Base-by-base conservation (phyloP, 2,888 invertebrate species). In the Hofmannophila pseudospretella region DNA sequence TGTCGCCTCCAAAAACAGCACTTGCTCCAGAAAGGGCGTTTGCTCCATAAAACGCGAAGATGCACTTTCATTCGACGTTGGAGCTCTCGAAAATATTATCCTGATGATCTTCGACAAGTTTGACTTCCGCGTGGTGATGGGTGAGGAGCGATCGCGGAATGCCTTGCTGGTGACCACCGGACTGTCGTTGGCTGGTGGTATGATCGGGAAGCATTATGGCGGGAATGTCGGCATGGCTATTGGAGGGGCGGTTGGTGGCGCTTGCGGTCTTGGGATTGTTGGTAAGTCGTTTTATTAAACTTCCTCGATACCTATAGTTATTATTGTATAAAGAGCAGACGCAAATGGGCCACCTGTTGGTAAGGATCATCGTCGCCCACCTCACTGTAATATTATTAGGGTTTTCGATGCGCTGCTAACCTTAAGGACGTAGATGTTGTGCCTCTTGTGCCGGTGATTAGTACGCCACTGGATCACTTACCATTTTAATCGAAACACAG, bases 211-310 rank as follows among this genome's bases (percentile, higher is more conserved):
- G 5, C 78, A 79, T 48, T 80, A 73, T 44, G 85, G 79, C 7
- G 85, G 85, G 4, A 78, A 72, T 44, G 26, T 77, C 1, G 85
- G 85, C 0, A 82, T 80, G 0, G 72, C 72, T 0, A 58, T 84
- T 0, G 85, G 85, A 0, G 77, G 82, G 0, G 77, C 74, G 0
- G 65, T 84, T 4, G 85, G 85, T 0, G 85, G 85, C 0, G 79
- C 55, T 4, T 82, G 84, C 34, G 82, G 82, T 2, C 39, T 80
- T n/a, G 84, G 84, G 0, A 46, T 82, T 32, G 67, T 73, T 35
- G 74, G 85, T 84, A 49, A 72, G 78, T 47, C 20, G 0, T 12
- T 29, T 25, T 8, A 9, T 11, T 22, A 16, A 16, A 37, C 26
- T 35, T 10, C 22, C 22, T 2, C 5, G 3, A 22, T 4, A 7